phyloP scores from a whole-genome alignment of 1,140 invertebrate genomes.

The Olivierus martensii region DNA sequence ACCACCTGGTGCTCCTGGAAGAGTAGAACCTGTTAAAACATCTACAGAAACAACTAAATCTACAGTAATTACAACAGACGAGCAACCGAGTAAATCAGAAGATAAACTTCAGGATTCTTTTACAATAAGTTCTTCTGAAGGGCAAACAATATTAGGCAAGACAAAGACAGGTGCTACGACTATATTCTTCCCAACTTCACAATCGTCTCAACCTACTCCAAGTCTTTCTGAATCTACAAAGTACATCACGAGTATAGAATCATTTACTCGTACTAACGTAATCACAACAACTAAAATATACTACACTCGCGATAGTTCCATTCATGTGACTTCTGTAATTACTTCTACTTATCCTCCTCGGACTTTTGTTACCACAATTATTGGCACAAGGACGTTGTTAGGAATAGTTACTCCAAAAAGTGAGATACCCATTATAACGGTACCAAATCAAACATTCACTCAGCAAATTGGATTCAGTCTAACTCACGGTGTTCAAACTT shows the following conservation, averaged over 20 bases:
- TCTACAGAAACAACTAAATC: background rate
- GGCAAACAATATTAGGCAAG: no score
- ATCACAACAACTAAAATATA: conserved; percentile 23
- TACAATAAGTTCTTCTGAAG: no score
- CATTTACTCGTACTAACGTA: conserved; percentile 18
- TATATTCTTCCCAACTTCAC: conserved; percentile 16
- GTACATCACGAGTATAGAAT: conserved; percentile 22
- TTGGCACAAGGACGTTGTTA: conserved; percentile 19
- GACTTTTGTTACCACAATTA: conserved; percentile 23
- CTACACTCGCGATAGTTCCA: conserved; percentile 21
- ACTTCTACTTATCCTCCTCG: conserved; percentile 22
- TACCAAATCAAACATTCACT: no score
- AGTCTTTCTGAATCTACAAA: conserved; percentile 6
- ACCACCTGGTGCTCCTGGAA: background rate
- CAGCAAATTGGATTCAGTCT: no score
- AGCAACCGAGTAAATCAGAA: background rate
- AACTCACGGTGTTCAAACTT: no score
- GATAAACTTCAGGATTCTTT: no score
- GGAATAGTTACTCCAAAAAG: background rate
- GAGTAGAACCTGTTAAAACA: background rate
- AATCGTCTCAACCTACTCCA: background rate
- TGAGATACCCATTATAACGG: no score
- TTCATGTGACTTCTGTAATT: conserved; percentile 23
- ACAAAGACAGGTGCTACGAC: conserved; percentile 6
- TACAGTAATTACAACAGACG: background rate